phyloP scores from a whole-genome alignment of 2,797 vertebrate species.

The Manis pentadactyla region DNA sequence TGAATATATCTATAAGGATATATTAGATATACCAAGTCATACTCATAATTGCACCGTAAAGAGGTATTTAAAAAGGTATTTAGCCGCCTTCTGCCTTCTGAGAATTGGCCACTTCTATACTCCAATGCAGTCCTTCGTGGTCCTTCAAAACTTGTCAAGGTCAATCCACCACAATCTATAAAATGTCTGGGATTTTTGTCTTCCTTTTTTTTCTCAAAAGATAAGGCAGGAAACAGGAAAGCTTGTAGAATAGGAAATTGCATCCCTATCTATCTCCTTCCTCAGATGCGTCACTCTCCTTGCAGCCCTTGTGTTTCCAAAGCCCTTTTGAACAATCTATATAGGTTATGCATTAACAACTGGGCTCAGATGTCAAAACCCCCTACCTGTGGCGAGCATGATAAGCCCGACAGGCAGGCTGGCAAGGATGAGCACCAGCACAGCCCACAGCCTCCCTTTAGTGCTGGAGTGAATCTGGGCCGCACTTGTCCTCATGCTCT shows the following conservation, averaged over 20 bases:
- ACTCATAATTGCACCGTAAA: background rate
- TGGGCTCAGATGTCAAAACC: background rate
- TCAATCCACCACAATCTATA: background rate
- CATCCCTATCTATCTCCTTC: background rate
- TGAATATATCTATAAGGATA: conserved; percentile 35
- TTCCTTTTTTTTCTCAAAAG: background rate
- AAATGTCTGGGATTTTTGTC: background rate
- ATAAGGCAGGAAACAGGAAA: conserved; percentile 35
- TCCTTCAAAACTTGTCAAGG: conserved; percentile 48
- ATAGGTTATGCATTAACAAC: background rate
- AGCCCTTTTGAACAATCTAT: background rate
- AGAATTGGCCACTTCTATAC: conserved; percentile 39
- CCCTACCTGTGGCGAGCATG: background rate
- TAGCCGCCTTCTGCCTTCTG: conserved; percentile 6
- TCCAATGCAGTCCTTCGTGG: background rate
- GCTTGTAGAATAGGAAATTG: background rate
- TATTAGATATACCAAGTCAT: background rate
- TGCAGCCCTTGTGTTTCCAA: background rate
- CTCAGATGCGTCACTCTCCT: background rate
- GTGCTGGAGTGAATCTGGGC: background rate
- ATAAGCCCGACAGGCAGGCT: background rate
- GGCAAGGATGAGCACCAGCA: too few species aligned
- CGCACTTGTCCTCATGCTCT: background rate
- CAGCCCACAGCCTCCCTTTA: background rate
- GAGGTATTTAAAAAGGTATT: conserved; percentile 4